Evolutionary conservation across 1,140 invertebrate genomes (phyloP).

Genomic region (Stenopsyche tienmushanensis): DNA sequence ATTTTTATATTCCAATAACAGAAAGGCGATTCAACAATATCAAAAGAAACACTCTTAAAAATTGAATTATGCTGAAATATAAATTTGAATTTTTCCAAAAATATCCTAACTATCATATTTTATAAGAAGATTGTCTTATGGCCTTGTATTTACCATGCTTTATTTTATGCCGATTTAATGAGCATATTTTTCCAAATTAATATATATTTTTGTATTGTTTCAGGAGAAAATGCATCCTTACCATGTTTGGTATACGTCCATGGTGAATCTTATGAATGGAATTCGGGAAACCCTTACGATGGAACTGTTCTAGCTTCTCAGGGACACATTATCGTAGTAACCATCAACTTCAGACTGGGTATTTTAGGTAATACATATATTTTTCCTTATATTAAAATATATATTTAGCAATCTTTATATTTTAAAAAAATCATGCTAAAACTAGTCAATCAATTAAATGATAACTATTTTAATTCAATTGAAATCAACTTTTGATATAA

Average conservation of each 20-base stretch:
- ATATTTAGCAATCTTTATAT: no score
- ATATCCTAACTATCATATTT: no score
- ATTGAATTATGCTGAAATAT: background rate
- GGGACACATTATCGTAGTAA: conserved; percentile 92
- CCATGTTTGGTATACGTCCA: conserved; percentile 84
- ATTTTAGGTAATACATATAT: conserved; percentile 75
- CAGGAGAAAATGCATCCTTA: conserved; percentile 46
- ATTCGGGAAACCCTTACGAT: conserved; percentile 92
- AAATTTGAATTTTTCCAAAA: background rate
- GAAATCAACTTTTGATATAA: no score
- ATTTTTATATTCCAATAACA: no score
- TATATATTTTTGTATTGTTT: conserved; percentile 20
- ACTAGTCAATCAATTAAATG: no score
- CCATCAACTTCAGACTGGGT: conserved; percentile 96
- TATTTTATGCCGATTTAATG: no score
- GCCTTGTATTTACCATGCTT: no score
- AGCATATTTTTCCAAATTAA: background rate
- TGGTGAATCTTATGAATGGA: conserved; percentile 93
- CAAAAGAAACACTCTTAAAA: background rate
- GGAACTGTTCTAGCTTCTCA: conserved; percentile 87
- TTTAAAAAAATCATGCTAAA: no score
- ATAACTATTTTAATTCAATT: no score
- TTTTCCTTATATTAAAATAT: background rate
- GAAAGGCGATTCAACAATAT: background rate
- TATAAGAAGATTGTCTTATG: no score